These are phyloP conservation scores for Dromius quadrimaculatus DNA, from an alignment of 2,888 invertebrate species.

Conservation along the genomic window DNA sequence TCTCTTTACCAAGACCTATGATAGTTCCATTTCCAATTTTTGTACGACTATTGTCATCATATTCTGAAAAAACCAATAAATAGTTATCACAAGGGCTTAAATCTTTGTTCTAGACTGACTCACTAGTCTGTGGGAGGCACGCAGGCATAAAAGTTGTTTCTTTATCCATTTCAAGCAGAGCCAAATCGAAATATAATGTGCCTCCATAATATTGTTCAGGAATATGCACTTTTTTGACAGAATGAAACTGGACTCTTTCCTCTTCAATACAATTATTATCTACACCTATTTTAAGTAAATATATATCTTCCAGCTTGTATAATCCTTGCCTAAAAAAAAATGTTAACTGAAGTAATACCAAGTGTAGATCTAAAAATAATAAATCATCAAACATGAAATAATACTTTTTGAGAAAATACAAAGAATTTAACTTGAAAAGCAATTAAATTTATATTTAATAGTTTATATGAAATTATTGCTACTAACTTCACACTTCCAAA, in stretches of 20 bases:
- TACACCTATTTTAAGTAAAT: conserved; percentile 61
- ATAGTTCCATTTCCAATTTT: too few species aligned
- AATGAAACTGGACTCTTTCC: conserved; percentile 58
- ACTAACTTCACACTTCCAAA: conserved; percentile 54
- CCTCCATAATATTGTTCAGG: conserved; percentile 62
- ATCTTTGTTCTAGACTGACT: conserved; percentile 32
- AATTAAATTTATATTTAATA: too few species aligned
- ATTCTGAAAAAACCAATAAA: conserved; percentile 2
- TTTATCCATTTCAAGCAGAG: conserved; percentile 60
- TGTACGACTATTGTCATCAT: conserved; percentile 34
- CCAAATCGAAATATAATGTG: conserved; percentile 63
- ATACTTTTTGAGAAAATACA: too few species aligned
- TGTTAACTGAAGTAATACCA: not conserved
- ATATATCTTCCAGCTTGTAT: conserved; percentile 60
- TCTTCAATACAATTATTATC: conserved; percentile 62
- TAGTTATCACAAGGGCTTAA: not conserved
- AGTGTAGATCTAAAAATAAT: not conserved
- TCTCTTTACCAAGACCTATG: conserved; percentile 38
- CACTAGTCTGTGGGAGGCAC: conserved; percentile 62
- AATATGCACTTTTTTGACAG: conserved; percentile 61
- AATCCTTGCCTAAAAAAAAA: conserved; percentile 42
- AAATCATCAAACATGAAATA: not conserved
- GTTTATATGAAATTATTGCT: not conserved
- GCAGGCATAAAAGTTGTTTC: conserved; percentile 60
- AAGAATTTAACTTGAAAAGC: too few species aligned